phyloP scores from a whole-genome alignment of 2,797 vertebrate genomes.

The Artibeus jamaicensis region DNA sequence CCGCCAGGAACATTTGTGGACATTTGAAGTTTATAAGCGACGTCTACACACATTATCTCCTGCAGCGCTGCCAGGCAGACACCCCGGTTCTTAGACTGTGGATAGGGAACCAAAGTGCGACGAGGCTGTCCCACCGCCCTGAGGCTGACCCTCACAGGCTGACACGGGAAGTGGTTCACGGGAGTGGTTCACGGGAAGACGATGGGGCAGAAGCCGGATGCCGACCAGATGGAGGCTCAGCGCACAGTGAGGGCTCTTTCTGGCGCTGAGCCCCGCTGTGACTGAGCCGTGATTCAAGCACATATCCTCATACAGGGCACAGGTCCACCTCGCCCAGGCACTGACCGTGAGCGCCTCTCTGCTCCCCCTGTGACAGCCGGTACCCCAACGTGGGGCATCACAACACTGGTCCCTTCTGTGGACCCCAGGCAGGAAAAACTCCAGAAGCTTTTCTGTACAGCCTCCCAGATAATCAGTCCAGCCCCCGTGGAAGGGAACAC shows the following conservation, averaged over 20 bases:
- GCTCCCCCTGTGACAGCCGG: background rate
- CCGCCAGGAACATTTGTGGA: background rate
- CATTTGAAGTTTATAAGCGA: background rate
- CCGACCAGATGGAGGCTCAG: background rate
- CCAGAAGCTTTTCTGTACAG: background rate
- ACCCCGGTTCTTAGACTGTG: background rate
- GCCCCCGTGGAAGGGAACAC: background rate
- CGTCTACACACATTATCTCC: background rate
- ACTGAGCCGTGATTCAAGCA: background rate
- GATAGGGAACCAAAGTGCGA: background rate
- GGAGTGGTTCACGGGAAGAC: background rate
- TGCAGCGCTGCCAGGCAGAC: background rate
- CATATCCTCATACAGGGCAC: background rate
- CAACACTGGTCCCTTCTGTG: background rate
- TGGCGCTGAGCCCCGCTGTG: background rate
- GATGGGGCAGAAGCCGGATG: background rate
- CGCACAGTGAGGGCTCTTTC: background rate
- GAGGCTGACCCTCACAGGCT: background rate
- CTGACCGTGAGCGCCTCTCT: background rate
- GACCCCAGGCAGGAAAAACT: background rate
- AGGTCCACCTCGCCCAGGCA: background rate
- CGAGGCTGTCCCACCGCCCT: background rate
- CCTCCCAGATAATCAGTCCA: background rate
- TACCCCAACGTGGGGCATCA: background rate
- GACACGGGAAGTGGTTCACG: too few species aligned